phyloP scores from a whole-genome alignment of 2,888 invertebrate genomes.

The Latrodectus elegans region DNA sequence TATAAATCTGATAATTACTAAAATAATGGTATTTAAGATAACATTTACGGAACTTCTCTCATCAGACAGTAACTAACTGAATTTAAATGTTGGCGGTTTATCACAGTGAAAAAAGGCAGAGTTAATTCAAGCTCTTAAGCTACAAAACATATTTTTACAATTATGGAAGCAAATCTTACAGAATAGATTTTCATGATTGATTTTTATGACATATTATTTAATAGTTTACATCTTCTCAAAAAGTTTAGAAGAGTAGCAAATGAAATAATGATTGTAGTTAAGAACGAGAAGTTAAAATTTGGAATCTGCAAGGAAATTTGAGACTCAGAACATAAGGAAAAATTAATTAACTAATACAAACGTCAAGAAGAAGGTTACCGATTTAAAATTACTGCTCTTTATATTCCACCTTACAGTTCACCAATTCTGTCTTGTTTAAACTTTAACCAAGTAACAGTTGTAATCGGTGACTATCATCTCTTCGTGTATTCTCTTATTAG shows the following conservation, averaged over 20 bases:
- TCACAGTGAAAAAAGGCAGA: too few species aligned
- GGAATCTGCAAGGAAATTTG: constrained; percentile 18
- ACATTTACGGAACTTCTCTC: too few species aligned
- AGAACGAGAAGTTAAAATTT: neutral
- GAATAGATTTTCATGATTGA: neutral
- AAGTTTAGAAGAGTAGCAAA: neutral
- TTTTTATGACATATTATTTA: neutral
- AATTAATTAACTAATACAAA: constrained; percentile 1
- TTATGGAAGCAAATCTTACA: neutral
- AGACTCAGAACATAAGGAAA: neutral
- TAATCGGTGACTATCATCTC: neutral
- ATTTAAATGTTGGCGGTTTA: too few species aligned
- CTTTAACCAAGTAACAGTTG: neutral
- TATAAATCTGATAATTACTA: too few species aligned
- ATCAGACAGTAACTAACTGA: too few species aligned
- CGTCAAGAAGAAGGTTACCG: neutral
- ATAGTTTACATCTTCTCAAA: neutral
- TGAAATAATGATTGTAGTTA: neutral
- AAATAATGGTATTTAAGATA: too few species aligned
- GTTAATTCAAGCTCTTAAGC: too few species aligned
- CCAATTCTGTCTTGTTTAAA: neutral
- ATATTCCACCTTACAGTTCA: constrained; percentile 1
- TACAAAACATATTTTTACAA: neutral
- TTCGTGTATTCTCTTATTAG: constrained; percentile 1
- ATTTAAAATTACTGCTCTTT: constrained; percentile 11